Evolutionary conservation across 2,888 invertebrate genomes (phyloP), one percentile per base, ranked within the genome.

Genomic region (Drosophila borborema): DNA sequence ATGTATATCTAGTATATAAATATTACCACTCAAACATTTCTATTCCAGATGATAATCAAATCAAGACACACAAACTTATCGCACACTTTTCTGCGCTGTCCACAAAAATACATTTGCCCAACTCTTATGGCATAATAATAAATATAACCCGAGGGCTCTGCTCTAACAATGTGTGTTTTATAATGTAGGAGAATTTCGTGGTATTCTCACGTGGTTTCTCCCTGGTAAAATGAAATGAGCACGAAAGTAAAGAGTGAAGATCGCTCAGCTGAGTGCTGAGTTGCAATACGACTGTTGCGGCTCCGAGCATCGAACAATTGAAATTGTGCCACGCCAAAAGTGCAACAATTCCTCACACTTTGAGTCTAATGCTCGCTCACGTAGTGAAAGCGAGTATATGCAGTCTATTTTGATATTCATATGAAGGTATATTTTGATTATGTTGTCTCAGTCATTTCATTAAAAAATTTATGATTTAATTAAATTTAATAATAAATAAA

Each of bases 181-280:
- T 68, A 65, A 77, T 76, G 72, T 51, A 62, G 78, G 74, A 83
- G 72, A 81, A 81, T 79, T 81, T 65, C 65, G 72, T 46, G 80
- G 70, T 58, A 79, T 71, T 79, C 79, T 71, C 64, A 59, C 71
- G 73, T 61, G 70, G 64, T 81, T 81, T 82, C 73, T 59, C 71
- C 64, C 45, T 63, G 71, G 43, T 40, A 45, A 64, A 64, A 55
- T 64, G 51, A 67, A 66, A 56, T 43, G 48, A 58, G n/a, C 45
- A 38, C 51, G 20, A 69, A 65, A 71, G 74, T 72, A 72, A 80
- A 64, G 54, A 66, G 54, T 70, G 43, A 51, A 53, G 64, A 48
- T 58, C 40, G 31, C 53, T 16, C 45, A 54, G 16, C 38, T 38
- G 6, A 59, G 53, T 34, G 36, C 38, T 38, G 6, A 59, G 53